Base-by-base conservation (phyloP, 2,888 invertebrate species). In the Creontiades dilutus region DNA sequence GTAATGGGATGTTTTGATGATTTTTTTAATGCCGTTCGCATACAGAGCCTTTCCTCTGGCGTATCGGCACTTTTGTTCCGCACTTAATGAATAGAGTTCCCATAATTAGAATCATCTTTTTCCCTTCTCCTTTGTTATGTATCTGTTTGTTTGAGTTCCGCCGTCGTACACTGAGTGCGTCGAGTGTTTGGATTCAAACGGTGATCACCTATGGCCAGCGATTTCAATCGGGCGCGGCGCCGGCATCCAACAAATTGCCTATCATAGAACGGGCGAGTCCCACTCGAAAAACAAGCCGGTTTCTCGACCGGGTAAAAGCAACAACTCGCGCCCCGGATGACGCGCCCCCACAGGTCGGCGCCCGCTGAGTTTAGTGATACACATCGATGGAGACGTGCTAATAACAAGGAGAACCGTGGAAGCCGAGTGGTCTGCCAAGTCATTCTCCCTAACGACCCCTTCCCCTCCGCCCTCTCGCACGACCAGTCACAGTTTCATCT, bases 351-450 rank as follows among this genome's bases (percentile, higher is more conserved):
- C 52, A 52, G 52, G 52, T 52, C 68, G 82, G 52, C 82, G 82
- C 27, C 27, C 48, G 82, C 47, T 19, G 52, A 82, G 82, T 82
- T 82, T 82, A 82, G 52, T 82, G 82, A 82, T 82, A 82, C 82
- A 82, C 82, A 82, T 82, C 82, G 52, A 82, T 48, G 82, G 82
- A 82, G 82, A 82, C 82, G 47, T 82, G 82, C 82, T 82, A 82
- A 82, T 82, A 82, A 82, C 82, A 46, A 47, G 46, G 82, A 47
- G 82, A 23, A 23, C 23, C 3, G 68, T 19, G 23, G 68, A 23
- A 23, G 68, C 5, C 68, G 68, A 68, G 23, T 23, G 68, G 68
- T 68, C 68, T 68, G 68, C 68, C 27, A 68, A 68, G 68, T 68
- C 68, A 68, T 68, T 23, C 68, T 68, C 68, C 68, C 19, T 68